Conservation (phyloP, 2,888 invertebrate species). For the Autographa gamma region DNA sequence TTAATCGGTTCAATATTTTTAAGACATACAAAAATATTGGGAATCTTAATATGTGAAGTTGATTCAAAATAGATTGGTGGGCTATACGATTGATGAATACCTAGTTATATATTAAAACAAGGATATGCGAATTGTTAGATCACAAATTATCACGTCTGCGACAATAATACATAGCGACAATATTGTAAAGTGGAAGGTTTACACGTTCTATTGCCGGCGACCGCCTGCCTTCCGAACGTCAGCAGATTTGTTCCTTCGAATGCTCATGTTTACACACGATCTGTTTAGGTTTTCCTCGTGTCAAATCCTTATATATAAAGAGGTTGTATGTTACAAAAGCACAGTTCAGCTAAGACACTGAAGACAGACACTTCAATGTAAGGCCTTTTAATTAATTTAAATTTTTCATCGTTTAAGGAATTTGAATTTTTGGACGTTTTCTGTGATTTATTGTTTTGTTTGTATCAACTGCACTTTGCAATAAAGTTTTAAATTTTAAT, state of each 20-base stretch:
- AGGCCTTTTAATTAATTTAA: constrained; percentile 43
- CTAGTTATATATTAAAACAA: constrained; percentile 9
- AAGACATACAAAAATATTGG: no score
- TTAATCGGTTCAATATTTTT: no score
- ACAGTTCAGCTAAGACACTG: constrained; percentile 67
- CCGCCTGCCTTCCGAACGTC: constrained; percentile 61
- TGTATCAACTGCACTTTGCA: not conserved
- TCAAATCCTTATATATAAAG: constrained; percentile 76
- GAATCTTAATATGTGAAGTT: no score
- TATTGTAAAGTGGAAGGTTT: constrained; percentile 59
- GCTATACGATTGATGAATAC: not conserved
- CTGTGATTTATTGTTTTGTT: not conserved
- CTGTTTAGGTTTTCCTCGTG: constrained; percentile 68
- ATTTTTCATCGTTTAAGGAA: not conserved
- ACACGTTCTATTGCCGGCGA: constrained; percentile 64
- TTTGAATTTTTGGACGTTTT: not conserved
- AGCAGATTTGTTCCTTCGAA: constrained; percentile 61
- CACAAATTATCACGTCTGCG: constrained; percentile 62
- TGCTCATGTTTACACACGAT: constrained; percentile 55
- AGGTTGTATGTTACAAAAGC: constrained; percentile 55
- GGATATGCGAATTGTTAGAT: constrained; percentile 37
- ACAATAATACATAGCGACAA: constrained; percentile 52
- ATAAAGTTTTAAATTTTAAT: not conserved
- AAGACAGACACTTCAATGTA: constrained; percentile 61
- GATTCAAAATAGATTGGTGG: no score